Conservation (phyloP, 2,888 invertebrate species). For the Terebella lapidaria region DNA sequence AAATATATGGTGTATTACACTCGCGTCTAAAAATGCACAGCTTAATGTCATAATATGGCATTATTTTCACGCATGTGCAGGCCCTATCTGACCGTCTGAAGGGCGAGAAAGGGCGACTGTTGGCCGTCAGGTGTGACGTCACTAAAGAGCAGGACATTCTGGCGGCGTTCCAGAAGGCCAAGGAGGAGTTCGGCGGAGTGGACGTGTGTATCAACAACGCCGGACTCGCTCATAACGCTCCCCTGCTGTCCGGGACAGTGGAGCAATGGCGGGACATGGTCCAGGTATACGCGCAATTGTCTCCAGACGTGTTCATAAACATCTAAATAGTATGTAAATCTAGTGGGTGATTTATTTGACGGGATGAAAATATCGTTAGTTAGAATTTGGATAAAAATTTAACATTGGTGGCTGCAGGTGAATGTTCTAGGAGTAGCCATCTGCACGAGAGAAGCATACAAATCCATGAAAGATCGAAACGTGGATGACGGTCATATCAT, state of each 20-base stretch:
- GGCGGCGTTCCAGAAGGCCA: neutral
- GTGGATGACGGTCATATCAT: neutral
- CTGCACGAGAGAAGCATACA: neutral
- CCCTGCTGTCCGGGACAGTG: neutral
- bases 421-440: neutral
- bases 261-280: neutral
- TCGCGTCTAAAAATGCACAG: too few relatives aligned
- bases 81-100: neutral
- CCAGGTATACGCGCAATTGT: too few relatives aligned
- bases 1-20: too few relatives aligned
- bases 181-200: neutral
- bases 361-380: too few relatives aligned
- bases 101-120: neutral
- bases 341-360: too few relatives aligned
- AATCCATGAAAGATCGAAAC: neutral
- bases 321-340: too few relatives aligned
- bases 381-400: too few relatives aligned
- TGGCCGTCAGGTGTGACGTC: conserved; percentile 1
- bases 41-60: too few relatives aligned
- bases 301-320: too few relatives aligned
- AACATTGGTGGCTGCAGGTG: too few relatives aligned
- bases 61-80: neutral
- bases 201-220: neutral
- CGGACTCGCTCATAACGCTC: neutral
- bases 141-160: neutral